Base-by-base conservation (phyloP, 2,113 vertebrate genomes). In the Muscicapa adusta region DNA sequence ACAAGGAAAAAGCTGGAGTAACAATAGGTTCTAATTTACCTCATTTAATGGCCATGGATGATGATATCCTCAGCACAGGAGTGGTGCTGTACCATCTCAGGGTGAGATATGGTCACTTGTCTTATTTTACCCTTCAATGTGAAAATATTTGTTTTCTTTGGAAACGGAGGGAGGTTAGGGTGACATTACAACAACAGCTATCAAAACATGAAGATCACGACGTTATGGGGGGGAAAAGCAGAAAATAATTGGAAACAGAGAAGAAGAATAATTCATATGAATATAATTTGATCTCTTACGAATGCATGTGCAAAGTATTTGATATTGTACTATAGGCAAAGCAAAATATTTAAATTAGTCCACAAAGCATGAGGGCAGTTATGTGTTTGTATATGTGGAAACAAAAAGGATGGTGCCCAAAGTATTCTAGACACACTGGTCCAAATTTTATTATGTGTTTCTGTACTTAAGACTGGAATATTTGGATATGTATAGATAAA, bases 31-130 rank as follows among this genome's bases (percentile, higher is more conserved):
- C 99, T 38, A 98, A 97, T 91, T 97, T 98, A 88, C 99, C 99
- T 20, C 99, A 99, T 96, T 97, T 99, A 43, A 98, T 99, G 75
- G 97, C 98, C 18, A 95, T 99, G 93, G 98, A 99, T 66, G 97
- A 98, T 19, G 99, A 99, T 19, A 98, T 99, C 66, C 98, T 99
- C 89, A 99, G 99, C 96, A 99, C 99, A 13, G 98, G 98, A 43
- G 98, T 99, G 16, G 98, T 98, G 84, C 98, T 99, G 12, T 99
- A 99, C 95, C 98, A 99, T 94, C 99, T 99, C 96, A 98, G 98
- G 99, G 99, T 99, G 97, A 96, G 98, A 86, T 56, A 26, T 6
- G 38, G 34, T 72, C 47, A 56, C 40, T 51, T 76, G 20, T 57
- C 73, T 91, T 26, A 20, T 81, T 95, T 88, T 89, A 74, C 20